A percentile compares a stretch with the other conserved stretches of the same genome.
phyloP scores from a whole-genome alignment of 2,888 invertebrate species.

The Napeogenes inachia region DNA sequence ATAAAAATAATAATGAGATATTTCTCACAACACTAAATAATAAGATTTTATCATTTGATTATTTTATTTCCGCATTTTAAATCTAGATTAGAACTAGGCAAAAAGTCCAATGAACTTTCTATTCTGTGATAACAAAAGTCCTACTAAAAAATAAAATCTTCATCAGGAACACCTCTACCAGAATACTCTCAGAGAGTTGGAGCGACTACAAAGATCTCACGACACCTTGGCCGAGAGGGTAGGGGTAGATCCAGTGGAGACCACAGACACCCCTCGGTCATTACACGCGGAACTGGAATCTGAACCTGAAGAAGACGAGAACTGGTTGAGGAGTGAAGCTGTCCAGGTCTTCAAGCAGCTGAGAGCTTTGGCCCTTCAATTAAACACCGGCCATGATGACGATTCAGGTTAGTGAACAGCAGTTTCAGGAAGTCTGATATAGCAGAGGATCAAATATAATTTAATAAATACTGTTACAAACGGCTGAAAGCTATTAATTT shows the following conservation, averaged over 20 bases:
- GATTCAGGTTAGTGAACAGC: slow-evolving; percentile 75
- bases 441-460: too few relatives aligned
- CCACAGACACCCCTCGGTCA: slow-evolving; percentile 79
- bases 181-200: slow-evolving; percentile 80
- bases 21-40: slow-evolving; percentile 1
- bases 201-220: slow-evolving; percentile 84
- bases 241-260: slow-evolving; percentile 74
- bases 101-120: background rate
- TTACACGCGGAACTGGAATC: slow-evolving; percentile 95
- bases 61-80: slow-evolving; percentile 1
- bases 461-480: slow-evolving; percentile 9
- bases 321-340: slow-evolving; percentile 81
- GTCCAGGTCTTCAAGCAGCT: slow-evolving; percentile 85
- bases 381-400: slow-evolving; percentile 86
- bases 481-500: slow-evolving; percentile 20
- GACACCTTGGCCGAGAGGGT: slow-evolving; percentile 83
- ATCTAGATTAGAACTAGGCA: background rate
- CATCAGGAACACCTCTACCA: slow-evolving; percentile 73
- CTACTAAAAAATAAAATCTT: background rate
- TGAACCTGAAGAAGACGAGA: slow-evolving; percentile 79
- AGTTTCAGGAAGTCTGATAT: background rate
- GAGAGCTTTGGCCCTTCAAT: slow-evolving; percentile 83
- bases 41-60: background rate
- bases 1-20: slow-evolving; percentile 3
- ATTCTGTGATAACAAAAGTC: slow-evolving; percentile 2